Evolutionary conservation across 2,797 vertebrate species (phyloP).

Genomic region (Chiloscyllium punctatum): DNA sequence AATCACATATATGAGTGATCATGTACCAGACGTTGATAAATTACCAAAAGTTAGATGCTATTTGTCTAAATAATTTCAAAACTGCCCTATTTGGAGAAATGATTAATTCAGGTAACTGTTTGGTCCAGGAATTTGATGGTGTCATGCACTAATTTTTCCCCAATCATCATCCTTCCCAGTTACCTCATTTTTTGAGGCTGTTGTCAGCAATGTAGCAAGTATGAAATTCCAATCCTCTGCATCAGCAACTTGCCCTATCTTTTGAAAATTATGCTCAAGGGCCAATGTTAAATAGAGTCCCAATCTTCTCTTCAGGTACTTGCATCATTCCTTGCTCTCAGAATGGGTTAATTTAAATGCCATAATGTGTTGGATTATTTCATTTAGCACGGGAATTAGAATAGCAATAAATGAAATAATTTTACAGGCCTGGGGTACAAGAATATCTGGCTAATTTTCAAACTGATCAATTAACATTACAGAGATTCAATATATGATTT

Average conservation of each 20-base stretch:
- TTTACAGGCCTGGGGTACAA: not conserved
- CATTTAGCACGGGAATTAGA: not conserved
- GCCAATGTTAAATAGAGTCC: not conserved
- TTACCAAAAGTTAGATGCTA: not conserved
- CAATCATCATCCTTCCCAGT: not conserved
- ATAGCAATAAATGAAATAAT: conserved; percentile 16
- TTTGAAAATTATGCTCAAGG: not conserved
- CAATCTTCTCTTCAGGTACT: not conserved
- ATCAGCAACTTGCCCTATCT: not conserved
- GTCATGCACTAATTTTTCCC: not conserved
- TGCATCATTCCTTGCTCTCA: not conserved
- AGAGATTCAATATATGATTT: not conserved
- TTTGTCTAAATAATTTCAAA: not conserved
- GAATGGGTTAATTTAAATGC: not conserved
- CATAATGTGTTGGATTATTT: not conserved
- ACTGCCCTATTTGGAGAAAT: not conserved
- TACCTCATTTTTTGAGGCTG: not conserved
- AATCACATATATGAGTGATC: not conserved
- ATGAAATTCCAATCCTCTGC: not conserved
- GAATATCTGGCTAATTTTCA: not conserved
- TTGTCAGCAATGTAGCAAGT: not conserved
- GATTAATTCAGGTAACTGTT: not conserved
- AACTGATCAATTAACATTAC: not conserved
- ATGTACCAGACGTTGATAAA: not conserved
- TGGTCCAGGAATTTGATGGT: not conserved